A percentile compares a stretch with the other conserved stretches of the same genome.
These are phyloP conservation scores for Urosaurus nigricauda DNA, from an alignment of 2,797 vertebrate species.

Conservation along the genomic window DNA sequence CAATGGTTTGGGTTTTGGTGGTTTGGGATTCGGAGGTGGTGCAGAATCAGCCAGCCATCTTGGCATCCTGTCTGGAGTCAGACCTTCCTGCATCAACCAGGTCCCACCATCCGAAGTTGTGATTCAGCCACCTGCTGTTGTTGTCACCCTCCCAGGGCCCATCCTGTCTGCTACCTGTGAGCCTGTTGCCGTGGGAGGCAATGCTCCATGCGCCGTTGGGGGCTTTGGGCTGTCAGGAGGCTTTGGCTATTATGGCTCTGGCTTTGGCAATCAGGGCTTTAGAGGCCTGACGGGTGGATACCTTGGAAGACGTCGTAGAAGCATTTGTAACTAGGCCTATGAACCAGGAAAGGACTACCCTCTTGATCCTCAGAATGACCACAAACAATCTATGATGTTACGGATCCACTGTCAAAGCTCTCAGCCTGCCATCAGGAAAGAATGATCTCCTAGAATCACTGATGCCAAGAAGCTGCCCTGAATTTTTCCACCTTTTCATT, in stretches of 20 bases:
- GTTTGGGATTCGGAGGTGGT: neutral
- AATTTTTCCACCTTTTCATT: accelerated
- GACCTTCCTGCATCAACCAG: neutral
- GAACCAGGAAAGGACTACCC: no score
- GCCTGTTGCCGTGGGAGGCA: neutral
- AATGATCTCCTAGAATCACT: no score
- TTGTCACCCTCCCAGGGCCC: neutral
- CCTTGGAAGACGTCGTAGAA: accelerated
- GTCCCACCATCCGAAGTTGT: neutral
- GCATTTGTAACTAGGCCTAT: no score
- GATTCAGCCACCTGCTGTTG: neutral
- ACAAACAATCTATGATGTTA: no score
- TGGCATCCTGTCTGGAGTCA: neutral
- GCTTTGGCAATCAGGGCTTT: no score
- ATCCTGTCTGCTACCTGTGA: neutral
- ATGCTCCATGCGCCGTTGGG: neutral
- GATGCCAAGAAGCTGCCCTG: no score
- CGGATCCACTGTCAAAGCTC: no score
- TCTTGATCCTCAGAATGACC: no score
- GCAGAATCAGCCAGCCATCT: neutral
- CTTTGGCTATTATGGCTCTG: neutral
- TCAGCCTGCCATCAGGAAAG: no score
- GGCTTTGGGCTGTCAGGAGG: neutral
- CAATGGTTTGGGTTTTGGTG: neutral
- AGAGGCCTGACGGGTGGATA: accelerated